Base-by-base conservation (phyloP, 1,140 invertebrate species). In the Ceratoteleas bidentatus region DNA sequence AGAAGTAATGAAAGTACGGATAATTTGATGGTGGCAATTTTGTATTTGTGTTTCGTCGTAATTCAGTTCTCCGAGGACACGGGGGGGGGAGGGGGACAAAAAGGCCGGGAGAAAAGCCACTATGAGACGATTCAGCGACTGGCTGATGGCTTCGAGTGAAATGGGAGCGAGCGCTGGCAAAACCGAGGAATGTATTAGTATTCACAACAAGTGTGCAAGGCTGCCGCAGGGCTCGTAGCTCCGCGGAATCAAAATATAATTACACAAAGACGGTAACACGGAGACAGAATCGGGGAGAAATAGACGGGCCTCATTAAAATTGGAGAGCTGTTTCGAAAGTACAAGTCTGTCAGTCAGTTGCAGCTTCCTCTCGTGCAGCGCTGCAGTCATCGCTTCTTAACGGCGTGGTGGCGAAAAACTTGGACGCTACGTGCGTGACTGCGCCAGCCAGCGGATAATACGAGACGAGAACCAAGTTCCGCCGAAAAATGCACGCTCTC, bases 261-360 rank as follows among this genome's bases (percentile, higher is more conserved):
- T 90, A 90, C 89, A 90, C 89, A 90, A 90, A 90, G 89, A 86
- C 86, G 86, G 79, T 89, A 88, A 90, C 87, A 86, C 85, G 87
- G 87, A 87, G 86, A 91, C 87, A 88, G 87, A 88, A 88, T 88
- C 85, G 86, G 84, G 79, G 84, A 82, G 88, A 84, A 90, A 91
- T 90, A 89, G 88, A 89, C 86, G 88, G 87, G 85, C 86, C 89
- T 91, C 90, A 91, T 91, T 91, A 91, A 91, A 91, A 91, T 91
- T 91, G 89, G 89, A 91, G 90, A 88, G 88, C 86, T 90, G 89
- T 90, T 90, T 89, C 88, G 87, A 87, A 90, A 90, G 88, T 91
- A 87, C 88, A 88, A 88, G 87, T 87, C 88, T 88, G 88, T 85
- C 85, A 88, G 90, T 90, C 89, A 87, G 87, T 87, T 87, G 88